Conservation (phyloP, 2,797 vertebrate genomes). For the Pseudomugil gertrudae region DNA sequence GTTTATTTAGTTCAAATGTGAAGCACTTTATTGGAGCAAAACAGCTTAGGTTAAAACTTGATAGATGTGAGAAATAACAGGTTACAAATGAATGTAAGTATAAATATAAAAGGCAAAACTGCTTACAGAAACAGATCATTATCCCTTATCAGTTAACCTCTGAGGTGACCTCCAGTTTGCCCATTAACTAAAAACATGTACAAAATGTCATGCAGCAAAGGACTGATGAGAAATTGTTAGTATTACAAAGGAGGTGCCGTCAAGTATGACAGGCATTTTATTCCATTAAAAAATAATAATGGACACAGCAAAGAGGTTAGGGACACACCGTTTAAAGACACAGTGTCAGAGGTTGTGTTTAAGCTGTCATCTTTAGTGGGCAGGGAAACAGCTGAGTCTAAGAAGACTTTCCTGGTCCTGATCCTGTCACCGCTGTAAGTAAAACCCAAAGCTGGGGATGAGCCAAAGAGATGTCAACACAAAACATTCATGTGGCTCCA, state of each 20-base stretch:
- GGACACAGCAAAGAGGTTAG: slow-evolving; percentile 58
- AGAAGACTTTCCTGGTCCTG: slow-evolving; percentile 43
- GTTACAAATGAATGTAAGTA: slow-evolving; percentile 60
- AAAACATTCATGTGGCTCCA: slow-evolving; percentile 22
- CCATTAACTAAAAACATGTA: slow-evolving; percentile 50
- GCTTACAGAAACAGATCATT: slow-evolving; percentile 62
- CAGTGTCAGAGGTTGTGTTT: slow-evolving; percentile 58
- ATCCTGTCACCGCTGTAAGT: slow-evolving; percentile 36
- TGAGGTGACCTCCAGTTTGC: slow-evolving; percentile 65
- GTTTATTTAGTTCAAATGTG: slow-evolving; percentile 25
- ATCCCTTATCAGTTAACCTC: slow-evolving; percentile 64
- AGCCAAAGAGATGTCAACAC: slow-evolving; percentile 54
- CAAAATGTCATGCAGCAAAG: slow-evolving; percentile 57
- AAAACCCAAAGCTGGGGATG: slow-evolving; percentile 63
- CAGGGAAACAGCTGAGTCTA: slow-evolving; percentile 71
- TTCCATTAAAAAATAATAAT: slow-evolving; percentile 73
- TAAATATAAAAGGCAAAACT: slow-evolving; percentile 50
- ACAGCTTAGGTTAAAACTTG: slow-evolving; percentile 29
- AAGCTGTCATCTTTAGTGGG: slow-evolving; percentile 55
- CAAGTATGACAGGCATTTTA: slow-evolving; percentile 63
- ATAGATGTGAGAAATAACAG: slow-evolving; percentile 13
- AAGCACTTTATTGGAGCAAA: slow-evolving; percentile 29
- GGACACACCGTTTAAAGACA: slow-evolving; percentile 53
- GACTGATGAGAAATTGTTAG: slow-evolving; percentile 76
- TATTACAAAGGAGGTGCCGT: slow-evolving; percentile 53